A percentile compares a stretch with the other conserved stretches of the same genome.
These are phyloP conservation scores for Zaprionus capensis DNA, from an alignment of 1,140 invertebrate genomes.

Conservation along the genomic window DNA sequence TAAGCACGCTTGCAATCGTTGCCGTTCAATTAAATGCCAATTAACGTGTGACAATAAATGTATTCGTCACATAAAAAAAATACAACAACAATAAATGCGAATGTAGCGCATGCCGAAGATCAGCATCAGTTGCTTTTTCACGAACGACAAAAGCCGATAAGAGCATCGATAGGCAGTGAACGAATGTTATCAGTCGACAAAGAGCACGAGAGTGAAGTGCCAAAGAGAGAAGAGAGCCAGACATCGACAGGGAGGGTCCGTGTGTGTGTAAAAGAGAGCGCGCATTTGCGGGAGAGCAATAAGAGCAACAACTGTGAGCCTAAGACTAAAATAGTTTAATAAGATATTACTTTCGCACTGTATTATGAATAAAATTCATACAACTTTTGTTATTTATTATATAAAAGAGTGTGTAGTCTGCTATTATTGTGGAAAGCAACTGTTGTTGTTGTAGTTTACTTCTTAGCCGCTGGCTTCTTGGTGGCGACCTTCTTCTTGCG, in stretches of 20 bases:
- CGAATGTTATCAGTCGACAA: conserved; percentile 54
- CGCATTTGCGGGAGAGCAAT: conserved; percentile 33
- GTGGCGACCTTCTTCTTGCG: conserved; percentile 81
- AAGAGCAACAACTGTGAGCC: conserved; percentile 56
- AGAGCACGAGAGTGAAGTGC: conserved; percentile 14
- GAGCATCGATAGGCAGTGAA: conserved; percentile 56
- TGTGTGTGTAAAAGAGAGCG: background rate
- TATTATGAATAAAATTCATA: conserved; percentile 84
- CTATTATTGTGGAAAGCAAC: conserved; percentile 56
- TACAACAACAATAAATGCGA: conserved; percentile 15
- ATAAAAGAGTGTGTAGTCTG: conserved; percentile 71
- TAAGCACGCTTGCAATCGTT: conserved; percentile 59
- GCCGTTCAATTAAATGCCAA: conserved; percentile 79
- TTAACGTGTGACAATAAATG: conserved; percentile 79
- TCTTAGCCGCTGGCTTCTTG: conserved; percentile 78
- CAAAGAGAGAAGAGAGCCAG: background rate
- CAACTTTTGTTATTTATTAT: conserved; percentile 78
- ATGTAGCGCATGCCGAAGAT: conserved; percentile 46
- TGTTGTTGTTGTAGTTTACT: conserved; percentile 62
- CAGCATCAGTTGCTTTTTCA: conserved; percentile 48
- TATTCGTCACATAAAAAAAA: conserved; percentile 24
- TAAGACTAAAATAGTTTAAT: conserved; percentile 75
- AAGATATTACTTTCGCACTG: conserved; percentile 77
- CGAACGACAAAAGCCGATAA: conserved; percentile 59
- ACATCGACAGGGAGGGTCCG: background rate